These are phyloP conservation scores for Furcifer pardalis DNA, from an alignment of 2,797 vertebrate species.

Conservation along the genomic window DNA sequence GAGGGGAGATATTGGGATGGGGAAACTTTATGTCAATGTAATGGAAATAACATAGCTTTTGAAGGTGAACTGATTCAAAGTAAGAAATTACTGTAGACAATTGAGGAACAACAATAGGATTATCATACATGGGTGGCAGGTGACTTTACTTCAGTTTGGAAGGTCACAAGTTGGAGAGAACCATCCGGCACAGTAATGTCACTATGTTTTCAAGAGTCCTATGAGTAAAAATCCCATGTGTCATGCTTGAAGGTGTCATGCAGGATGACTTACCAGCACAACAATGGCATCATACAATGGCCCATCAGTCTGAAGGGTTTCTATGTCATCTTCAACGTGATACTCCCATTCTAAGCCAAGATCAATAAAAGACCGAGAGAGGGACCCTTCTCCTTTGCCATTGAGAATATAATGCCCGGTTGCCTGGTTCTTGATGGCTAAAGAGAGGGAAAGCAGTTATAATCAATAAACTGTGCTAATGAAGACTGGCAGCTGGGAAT, in stretches of 20 bases:
- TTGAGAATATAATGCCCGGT: slow-evolving; percentile 97
- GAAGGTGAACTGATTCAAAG: no score
- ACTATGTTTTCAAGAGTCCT: not conserved
- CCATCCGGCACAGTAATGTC: no score
- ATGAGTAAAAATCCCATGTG: not conserved
- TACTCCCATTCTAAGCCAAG: slow-evolving; percentile 97
- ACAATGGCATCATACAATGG: slow-evolving; percentile 91
- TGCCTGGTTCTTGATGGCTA: slow-evolving; percentile 97
- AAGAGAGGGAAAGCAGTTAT: slow-evolving; percentile 56
- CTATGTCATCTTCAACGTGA: slow-evolving; percentile 85
- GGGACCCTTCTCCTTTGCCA: slow-evolving; percentile 89
- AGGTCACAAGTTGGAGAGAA: not conserved
- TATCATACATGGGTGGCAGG: no score
- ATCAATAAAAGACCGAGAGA: slow-evolving; percentile 90
- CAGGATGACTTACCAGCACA: slow-evolving; percentile 85
- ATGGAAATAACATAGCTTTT: no score
- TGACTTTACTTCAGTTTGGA: not conserved
- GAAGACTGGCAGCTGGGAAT: not conserved
- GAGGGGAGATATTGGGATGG: no score
- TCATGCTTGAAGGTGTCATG: not conserved
- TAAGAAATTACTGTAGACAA: no score
- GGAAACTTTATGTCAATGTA: no score
- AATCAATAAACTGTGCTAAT: not conserved
- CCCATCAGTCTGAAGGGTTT: slow-evolving; percentile 92
- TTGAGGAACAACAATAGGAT: no score